Percentiles rank a stretch among this genome's conserved stretches.
phyloP scores from a whole-genome alignment of 2,888 invertebrate species.

The Lepidocyrtoides sp. region DNA sequence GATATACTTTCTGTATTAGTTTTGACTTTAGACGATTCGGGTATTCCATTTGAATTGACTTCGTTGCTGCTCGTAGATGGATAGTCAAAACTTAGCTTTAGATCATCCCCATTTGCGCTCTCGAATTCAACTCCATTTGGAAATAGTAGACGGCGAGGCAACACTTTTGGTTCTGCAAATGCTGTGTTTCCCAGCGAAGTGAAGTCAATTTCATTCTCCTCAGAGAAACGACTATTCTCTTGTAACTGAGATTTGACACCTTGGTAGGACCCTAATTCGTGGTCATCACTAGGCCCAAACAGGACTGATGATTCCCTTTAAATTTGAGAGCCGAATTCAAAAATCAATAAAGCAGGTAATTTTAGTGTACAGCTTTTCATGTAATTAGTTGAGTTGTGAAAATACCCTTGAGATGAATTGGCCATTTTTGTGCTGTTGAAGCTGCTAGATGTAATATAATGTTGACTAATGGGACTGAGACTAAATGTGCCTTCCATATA shows the following conservation, averaged over 20 bases:
- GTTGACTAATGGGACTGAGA: slow-evolving; percentile 82
- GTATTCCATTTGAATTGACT: background rate
- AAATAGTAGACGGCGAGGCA: slow-evolving; percentile 54
- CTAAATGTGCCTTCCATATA: slow-evolving; percentile 76
- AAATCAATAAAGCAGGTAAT: too few species aligned
- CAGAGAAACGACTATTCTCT: background rate
- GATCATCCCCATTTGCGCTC: slow-evolving; percentile 22
- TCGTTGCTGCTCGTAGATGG: background rate
- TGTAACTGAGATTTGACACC: slow-evolving; percentile 81
- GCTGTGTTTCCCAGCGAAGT: background rate
- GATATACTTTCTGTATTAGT: background rate
- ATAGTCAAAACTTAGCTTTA: slow-evolving; percentile 23
- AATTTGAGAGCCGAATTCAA: too few species aligned
- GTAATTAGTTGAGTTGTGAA: too few species aligned
- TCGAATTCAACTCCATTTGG: slow-evolving; percentile 33
- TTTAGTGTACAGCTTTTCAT: too few species aligned
- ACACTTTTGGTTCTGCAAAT: background rate
- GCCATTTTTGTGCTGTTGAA: slow-evolving; percentile 45
- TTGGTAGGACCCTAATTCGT: slow-evolving; percentile 83
- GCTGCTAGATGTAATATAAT: slow-evolving; percentile 46
- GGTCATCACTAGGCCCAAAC: slow-evolving; percentile 83
- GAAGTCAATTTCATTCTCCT: background rate
- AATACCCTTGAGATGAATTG: slow-evolving; percentile 35
- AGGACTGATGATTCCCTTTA: slow-evolving; percentile 69
- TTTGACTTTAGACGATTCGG: background rate